A percentile compares a stretch with the other conserved stretches of the same genome.
phyloP scores from a whole-genome alignment of 2,888 invertebrate genomes.

The Stenodera caucasica region DNA sequence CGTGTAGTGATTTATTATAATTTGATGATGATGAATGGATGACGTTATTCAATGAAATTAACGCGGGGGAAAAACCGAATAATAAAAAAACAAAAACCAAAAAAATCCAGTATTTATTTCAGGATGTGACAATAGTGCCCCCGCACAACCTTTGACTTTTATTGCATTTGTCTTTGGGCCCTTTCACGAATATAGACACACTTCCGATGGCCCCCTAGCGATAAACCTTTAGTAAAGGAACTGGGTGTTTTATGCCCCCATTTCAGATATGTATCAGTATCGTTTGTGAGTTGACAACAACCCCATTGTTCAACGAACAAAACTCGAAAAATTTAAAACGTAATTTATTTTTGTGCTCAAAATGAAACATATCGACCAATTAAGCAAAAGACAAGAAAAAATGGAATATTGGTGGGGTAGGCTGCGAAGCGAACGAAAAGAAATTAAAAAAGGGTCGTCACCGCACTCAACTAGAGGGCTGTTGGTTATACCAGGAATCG shows the following conservation, averaged over 20 bases:
- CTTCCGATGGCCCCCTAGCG: slow-evolving; percentile 33
- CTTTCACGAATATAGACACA: slow-evolving; percentile 14
- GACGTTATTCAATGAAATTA: no score
- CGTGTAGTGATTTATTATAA: slow-evolving; percentile 11
- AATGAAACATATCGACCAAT: slow-evolving; percentile 51
- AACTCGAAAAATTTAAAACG: no score
- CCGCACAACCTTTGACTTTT: slow-evolving; percentile 38
- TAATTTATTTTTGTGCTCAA: slow-evolving; percentile 16
- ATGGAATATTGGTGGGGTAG: slow-evolving; percentile 32
- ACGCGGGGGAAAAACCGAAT: no score
- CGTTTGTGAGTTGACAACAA: slow-evolving; percentile 22
- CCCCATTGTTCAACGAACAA: slow-evolving; percentile 22
- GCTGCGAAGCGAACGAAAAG: slow-evolving; percentile 1
- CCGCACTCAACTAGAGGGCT: background rate
- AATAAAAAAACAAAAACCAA: background rate
- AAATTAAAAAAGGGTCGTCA: background rate
- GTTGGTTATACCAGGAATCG: background rate
- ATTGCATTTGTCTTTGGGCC: slow-evolving; percentile 34
- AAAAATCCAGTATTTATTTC: slow-evolving; percentile 17
- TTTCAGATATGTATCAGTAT: slow-evolving; percentile 38
- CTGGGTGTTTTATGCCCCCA: slow-evolving; percentile 38
- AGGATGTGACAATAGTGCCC: slow-evolving; percentile 24
- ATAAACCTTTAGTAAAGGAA: slow-evolving; percentile 35
- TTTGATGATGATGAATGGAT: no score
- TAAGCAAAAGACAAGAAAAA: slow-evolving; percentile 52